phyloP scores from a whole-genome alignment of 1,140 invertebrate genomes.

The Microvelia longipes region DNA sequence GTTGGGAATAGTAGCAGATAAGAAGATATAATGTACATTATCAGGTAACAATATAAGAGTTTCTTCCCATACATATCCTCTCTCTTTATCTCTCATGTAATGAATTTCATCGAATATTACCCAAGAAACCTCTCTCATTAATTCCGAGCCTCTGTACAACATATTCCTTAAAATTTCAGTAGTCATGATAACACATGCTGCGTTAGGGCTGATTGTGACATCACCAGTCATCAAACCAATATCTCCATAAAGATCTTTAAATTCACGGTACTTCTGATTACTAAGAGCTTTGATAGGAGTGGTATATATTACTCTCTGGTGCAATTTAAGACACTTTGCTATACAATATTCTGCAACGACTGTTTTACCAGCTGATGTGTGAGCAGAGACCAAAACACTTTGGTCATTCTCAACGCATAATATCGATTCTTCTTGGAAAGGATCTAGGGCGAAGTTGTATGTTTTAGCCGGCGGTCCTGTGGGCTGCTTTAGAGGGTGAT shows the following conservation, averaged over 20 bases:
- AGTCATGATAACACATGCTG: slow-evolving; percentile 98
- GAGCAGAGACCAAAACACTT: slow-evolving; percentile 94
- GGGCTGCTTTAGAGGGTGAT: slow-evolving; percentile 48
- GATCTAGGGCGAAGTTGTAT: slow-evolving; percentile 90
- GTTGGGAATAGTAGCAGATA: slow-evolving; percentile 99
- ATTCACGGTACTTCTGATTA: slow-evolving; percentile 98
- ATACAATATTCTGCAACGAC: slow-evolving; percentile 93
- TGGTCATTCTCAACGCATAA: slow-evolving; percentile 95
- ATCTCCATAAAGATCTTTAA: slow-evolving; percentile 94
- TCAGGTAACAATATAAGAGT: slow-evolving; percentile 94
- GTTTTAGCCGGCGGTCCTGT: slow-evolving; percentile 50
- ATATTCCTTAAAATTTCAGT: slow-evolving; percentile 99
- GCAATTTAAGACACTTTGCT: slow-evolving; percentile 48
- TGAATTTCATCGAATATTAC: slow-evolving; percentile 99
- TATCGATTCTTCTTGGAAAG: slow-evolving; percentile 96
- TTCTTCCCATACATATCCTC: slow-evolving; percentile 99
- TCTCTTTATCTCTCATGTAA: slow-evolving; percentile 98
- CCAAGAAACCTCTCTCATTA: slow-evolving; percentile 98
- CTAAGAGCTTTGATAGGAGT: slow-evolving; percentile 98
- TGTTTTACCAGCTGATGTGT: slow-evolving; percentile 99
- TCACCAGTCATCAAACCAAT: slow-evolving; percentile 97
- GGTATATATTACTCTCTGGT: slow-evolving; percentile 94
- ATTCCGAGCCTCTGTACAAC: slow-evolving; percentile 94
- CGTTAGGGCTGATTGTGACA: slow-evolving; percentile 96
- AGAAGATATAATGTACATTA: slow-evolving; percentile 96